phyloP scores from a whole-genome alignment of 2,797 vertebrate species.

The Spondyliosoma cantharus region DNA sequence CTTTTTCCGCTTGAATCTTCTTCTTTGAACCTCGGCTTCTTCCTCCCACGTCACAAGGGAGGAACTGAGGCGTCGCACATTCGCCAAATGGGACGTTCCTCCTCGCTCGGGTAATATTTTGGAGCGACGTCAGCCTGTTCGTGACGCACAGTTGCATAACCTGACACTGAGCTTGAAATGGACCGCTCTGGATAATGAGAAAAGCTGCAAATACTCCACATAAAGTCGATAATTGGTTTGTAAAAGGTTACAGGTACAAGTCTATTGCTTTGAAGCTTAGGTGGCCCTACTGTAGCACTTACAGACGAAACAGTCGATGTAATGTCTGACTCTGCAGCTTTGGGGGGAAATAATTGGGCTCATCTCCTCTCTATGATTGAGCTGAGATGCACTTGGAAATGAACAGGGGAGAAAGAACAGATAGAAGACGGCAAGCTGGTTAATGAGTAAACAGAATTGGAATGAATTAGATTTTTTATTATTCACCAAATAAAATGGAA shows the following conservation, averaged over 20 bases:
- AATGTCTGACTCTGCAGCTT: constrained; percentile 21
- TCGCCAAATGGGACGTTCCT: constrained; percentile 30
- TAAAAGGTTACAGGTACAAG: constrained; percentile 34
- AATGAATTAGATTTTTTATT: constrained; percentile 21
- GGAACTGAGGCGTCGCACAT: constrained; percentile 1
- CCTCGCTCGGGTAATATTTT: constrained; percentile 1
- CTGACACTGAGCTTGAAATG: constrained; percentile 10
- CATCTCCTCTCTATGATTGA: neutral
- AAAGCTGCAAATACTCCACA: constrained; percentile 11
- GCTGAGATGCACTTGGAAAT: constrained; percentile 22
- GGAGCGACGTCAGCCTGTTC: neutral
- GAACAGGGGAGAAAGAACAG: constrained; percentile 3
- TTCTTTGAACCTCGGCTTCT: constrained; percentile 1
- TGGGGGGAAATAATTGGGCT: constrained; percentile 32
- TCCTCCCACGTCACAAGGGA: neutral
- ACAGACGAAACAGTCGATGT: neutral
- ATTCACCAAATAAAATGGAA: constrained; percentile 20
- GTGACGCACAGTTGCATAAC: constrained; percentile 16
- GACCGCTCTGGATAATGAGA: constrained; percentile 28
- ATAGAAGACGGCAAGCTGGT: constrained; percentile 5
- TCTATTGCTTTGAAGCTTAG: constrained; percentile 1
- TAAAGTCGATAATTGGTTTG: constrained; percentile 31
- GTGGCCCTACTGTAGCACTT: constrained; percentile 7
- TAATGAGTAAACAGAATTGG: constrained; percentile 28
- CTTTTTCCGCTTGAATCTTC: neutral